A percentile compares a stretch with the other conserved stretches of the same genome.
phyloP scores from a whole-genome alignment of 1,140 invertebrate species.

The Adoxophyes honmai region DNA sequence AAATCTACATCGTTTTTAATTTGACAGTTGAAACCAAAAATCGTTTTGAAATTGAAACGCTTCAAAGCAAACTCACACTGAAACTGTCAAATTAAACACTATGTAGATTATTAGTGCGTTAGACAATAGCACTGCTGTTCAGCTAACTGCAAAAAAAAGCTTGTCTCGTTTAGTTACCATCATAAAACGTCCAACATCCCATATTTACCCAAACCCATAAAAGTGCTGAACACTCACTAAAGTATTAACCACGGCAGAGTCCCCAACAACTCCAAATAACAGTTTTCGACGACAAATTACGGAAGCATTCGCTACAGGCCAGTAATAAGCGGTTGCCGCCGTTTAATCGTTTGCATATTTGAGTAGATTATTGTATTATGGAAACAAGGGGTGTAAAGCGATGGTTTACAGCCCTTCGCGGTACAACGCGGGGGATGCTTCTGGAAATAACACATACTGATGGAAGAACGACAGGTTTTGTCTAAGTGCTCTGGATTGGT shows the following conservation, averaged over 20 bases:
- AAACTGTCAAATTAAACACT: too few relatives aligned
- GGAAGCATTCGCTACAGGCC: conserved; percentile 21
- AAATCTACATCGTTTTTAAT: too few relatives aligned
- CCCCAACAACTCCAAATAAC: conserved; percentile 35
- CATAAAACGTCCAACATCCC: neutral
- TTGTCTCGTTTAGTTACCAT: too few relatives aligned
- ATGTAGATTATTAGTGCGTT: too few relatives aligned
- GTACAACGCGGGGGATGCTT: conserved; percentile 30
- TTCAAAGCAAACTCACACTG: too few relatives aligned
- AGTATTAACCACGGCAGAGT: conserved; percentile 19
- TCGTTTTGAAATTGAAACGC: too few relatives aligned
- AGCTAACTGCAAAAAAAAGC: too few relatives aligned
- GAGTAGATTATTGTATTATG: conserved; percentile 42
- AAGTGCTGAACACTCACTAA: conserved; percentile 15
- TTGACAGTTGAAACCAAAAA: too few relatives aligned
- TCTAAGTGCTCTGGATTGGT: neutral
- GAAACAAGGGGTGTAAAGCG: conserved; percentile 20
- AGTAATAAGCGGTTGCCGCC: conserved; percentile 36
- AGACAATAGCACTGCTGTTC: too few relatives aligned
- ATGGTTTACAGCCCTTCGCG: neutral
- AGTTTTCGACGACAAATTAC: conserved; percentile 52
- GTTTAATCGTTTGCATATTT: conserved; percentile 66
- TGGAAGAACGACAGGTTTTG: too few relatives aligned
- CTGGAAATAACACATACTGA: too few relatives aligned
- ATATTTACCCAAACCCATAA: conserved; percentile 11